Evolutionary conservation across 2,888 invertebrate species (phyloP).

Genomic region (Erannis defoliaria): DNA sequence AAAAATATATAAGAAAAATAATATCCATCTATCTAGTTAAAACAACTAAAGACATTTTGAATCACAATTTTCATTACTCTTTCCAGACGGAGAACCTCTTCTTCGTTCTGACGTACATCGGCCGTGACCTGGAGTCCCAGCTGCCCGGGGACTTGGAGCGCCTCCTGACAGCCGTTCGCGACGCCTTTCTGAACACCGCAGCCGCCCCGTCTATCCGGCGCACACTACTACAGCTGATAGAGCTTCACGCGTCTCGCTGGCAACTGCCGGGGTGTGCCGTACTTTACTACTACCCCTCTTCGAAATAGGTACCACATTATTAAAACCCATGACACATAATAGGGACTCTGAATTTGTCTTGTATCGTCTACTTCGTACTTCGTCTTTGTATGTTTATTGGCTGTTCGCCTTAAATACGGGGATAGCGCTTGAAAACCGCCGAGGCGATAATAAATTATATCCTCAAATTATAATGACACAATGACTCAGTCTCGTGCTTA

Average conservation of each 20-base stretch:
- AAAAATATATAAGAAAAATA: no score
- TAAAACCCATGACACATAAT: not conserved
- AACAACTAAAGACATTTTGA: no score
- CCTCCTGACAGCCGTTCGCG: constrained; percentile 92
- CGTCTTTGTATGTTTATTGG: not conserved
- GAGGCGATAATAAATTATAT: not conserved
- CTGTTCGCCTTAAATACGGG: not conserved
- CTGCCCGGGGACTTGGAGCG: constrained; percentile 93
- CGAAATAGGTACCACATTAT: constrained; percentile 67
- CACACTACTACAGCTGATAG: constrained; percentile 95
- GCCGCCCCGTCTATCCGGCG: constrained; percentile 92
- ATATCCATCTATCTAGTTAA: no score
- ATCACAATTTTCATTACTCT: not conserved
- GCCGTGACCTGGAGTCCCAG: constrained; percentile 94
- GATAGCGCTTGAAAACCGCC: not conserved
- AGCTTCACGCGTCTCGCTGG: constrained; percentile 96
- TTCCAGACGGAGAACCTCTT: constrained; percentile 94
- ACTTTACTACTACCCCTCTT: constrained; percentile 93
- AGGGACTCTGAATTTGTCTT: not conserved
- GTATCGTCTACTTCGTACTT: constrained; percentile 6
- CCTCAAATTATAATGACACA: not conserved
- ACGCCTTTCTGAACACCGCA: constrained; percentile 93
- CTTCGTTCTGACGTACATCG: constrained; percentile 95
- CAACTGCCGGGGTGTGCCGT: constrained; percentile 96
- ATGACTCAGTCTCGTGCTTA: not conserved